Base-by-base conservation (phyloP, 2,888 invertebrate species). In the Euplagia quadripunctaria region DNA sequence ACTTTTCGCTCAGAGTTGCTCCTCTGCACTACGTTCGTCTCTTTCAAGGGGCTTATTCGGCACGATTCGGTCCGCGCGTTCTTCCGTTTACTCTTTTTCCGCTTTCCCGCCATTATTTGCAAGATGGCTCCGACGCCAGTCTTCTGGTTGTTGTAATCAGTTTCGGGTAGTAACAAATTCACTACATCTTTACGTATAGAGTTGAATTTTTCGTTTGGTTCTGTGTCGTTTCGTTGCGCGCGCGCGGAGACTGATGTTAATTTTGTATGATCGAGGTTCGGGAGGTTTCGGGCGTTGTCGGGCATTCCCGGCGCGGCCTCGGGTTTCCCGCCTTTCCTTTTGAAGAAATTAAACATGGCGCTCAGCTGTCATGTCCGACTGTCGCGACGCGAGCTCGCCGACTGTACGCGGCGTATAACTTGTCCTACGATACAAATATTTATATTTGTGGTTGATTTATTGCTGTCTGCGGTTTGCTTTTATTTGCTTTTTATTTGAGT, bases 271-370 rank as follows among this genome's bases (percentile, higher is more conserved):
- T 82, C 84, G 71, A 81, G 83, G 82, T 70, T 92, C 92, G 94
- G 87, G 72, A 80, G 79, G 78, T 83, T 89, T 86, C 92, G 93
- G 78, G 81, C 63, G 82, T 81, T 82, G 86, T 87, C 92, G 93
- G 79, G 82, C 20, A 74, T 76, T 68, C 71, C 89, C 92, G 91
- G 76, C 75, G 78, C 85, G 82, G 83, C 80, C 79, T 94, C 93
- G 92, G 88, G 90, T 90, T 94, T 95, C 91, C 92, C 93, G 92
- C 91, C 88, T 91, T 92, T 94, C 85, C 93, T 90, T 90, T 95
- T 95, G 89, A 96, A 95, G 91, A 96, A 94, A 85, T 91, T 94
- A 87, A 96, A 96, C 95, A 96, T 96, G 86, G 90, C 89, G 85
- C 80, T 70, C 86, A 79, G 83, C 81, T 87, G 85, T 82, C 92